These are phyloP conservation scores for Apocrypta bakeri DNA, from an alignment of 1,140 invertebrate genomes.

Conservation along the genomic window DNA sequence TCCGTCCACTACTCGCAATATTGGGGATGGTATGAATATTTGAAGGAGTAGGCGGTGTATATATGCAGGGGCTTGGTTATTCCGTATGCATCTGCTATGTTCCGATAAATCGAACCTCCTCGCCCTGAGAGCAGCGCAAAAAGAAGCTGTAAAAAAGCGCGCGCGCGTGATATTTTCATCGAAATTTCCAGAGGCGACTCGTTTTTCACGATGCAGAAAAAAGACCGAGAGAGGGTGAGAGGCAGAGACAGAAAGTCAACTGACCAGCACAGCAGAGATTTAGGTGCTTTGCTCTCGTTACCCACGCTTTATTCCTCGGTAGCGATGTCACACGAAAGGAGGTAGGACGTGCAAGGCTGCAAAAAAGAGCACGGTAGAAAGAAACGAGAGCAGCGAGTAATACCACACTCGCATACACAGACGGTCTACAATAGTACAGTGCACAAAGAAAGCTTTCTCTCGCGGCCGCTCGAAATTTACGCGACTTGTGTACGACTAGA, in stretches of 20 bases:
- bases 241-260: neutral
- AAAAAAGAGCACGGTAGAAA: neutral
- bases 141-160: neutral
- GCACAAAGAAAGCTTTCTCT: slow-evolving; percentile 30
- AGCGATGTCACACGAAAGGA: neutral
- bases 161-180: slow-evolving; percentile 19
- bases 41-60: no score
- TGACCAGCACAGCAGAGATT: slow-evolving; percentile 13
- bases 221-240: neutral
- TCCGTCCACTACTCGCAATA: no score
- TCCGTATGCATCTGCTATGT: no score
- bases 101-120: neutral
- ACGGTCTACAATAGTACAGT: neutral
- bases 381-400: neutral
- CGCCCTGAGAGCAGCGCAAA: neutral
- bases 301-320: neutral
- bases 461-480: slow-evolving; percentile 21
- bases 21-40: no score
- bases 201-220: neutral
- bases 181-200: slow-evolving; percentile 14
- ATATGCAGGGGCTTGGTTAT: neutral
- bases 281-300: slow-evolving; percentile 24
- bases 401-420: neutral
- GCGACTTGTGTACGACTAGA: slow-evolving; percentile 5
- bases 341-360: neutral